Evolutionary conservation across 2,113 vertebrate genomes (phyloP).

Genomic region (Brachirus orientalis): DNA sequence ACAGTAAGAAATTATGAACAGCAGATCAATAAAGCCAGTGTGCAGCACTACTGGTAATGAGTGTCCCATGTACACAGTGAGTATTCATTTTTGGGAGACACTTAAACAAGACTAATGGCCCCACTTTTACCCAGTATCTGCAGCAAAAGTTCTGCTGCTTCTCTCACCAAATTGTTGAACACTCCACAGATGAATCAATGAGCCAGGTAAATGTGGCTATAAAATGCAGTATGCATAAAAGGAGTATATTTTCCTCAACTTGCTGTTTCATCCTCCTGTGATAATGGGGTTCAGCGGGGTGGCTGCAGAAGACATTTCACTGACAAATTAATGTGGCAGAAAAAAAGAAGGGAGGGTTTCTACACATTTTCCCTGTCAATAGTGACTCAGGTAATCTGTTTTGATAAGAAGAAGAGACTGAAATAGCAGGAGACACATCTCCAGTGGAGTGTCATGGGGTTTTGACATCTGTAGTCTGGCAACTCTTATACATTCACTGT

Average conservation of each 20-base stretch:
- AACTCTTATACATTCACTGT: neutral
- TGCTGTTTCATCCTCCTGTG: constrained; percentile 15
- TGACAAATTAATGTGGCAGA: constrained; percentile 28
- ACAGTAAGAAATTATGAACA: neutral
- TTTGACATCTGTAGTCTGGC: constrained; percentile 21
- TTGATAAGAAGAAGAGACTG: too few relatives aligned
- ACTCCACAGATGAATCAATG: constrained; percentile 40
- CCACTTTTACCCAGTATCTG: neutral
- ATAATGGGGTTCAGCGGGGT: constrained; percentile 14
- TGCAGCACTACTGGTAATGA: neutral
- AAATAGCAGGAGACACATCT: too few relatives aligned
- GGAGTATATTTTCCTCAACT: neutral
- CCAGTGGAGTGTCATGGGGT: too few relatives aligned
- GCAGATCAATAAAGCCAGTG: constrained; percentile 2
- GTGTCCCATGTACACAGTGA: neutral
- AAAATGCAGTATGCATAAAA: constrained; percentile 21
- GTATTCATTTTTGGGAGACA: neutral
- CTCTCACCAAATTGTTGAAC: constrained; percentile 33
- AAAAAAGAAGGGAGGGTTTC: neutral
- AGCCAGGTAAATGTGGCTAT: constrained; percentile 20
- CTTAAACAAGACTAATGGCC: neutral
- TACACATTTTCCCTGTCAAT: too few relatives aligned
- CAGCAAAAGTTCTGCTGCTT: neutral
- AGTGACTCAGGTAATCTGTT: too few relatives aligned
- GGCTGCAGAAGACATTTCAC: constrained; percentile 26